These are phyloP conservation scores for Apeira syringaria DNA, from an alignment of 2,888 invertebrate genomes.

Conservation along the genomic window DNA sequence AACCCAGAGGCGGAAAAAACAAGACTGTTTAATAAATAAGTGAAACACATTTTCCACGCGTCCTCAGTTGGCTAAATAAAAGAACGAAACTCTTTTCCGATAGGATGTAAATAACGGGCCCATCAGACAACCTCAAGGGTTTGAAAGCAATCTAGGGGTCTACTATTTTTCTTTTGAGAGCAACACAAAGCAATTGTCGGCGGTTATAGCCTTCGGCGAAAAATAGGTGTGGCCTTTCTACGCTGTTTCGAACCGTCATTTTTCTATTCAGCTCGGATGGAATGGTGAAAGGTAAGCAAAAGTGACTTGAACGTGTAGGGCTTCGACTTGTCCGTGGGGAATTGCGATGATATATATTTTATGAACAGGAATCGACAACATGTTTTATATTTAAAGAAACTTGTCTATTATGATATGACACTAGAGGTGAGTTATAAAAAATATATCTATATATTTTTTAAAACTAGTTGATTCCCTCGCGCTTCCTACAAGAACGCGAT, in stretches of 20 bases:
- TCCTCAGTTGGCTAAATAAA: constrained; percentile 46
- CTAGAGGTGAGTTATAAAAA: no score
- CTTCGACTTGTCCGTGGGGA: constrained; percentile 26
- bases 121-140: constrained; percentile 65
- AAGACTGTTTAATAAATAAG: constrained; percentile 39
- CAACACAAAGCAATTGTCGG: constrained; percentile 70
- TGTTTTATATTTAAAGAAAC: no score
- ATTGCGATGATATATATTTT: constrained; percentile 26
- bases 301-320: constrained; percentile 22
- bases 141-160: constrained; percentile 65
- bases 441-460: no score
- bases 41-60: constrained; percentile 41
- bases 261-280: constrained; percentile 42
- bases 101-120: constrained; percentile 65
- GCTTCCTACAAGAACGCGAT: no score
- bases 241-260: constrained; percentile 42
- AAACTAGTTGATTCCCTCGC: no score
- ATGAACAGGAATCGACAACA: no score
- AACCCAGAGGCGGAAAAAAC: constrained; percentile 37
- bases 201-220: constrained; percentile 59
- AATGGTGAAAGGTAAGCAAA: constrained; percentile 25
- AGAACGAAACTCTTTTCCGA: constrained; percentile 50
- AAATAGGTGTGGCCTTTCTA: constrained; percentile 52
- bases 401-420: no score
- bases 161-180: constrained; percentile 64